Evolutionary conservation across 1,140 invertebrate species (phyloP).

Genomic region (Drosophila obscura): DNA sequence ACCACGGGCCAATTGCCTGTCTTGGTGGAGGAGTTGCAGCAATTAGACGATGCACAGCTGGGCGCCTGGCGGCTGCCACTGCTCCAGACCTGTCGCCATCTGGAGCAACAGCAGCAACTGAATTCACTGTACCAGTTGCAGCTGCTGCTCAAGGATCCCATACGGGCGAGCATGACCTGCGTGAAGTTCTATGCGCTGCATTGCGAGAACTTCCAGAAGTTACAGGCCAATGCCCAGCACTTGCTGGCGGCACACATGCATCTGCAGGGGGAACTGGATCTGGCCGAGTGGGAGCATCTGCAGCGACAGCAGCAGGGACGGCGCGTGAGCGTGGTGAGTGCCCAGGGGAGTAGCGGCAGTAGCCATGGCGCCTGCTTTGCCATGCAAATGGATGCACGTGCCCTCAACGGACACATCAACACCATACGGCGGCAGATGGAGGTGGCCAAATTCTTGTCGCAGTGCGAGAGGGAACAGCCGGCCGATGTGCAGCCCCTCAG

Average conservation of each 20-base stretch:
- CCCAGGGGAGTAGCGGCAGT: background rate
- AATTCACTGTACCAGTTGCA: conserved; percentile 89
- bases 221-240: conserved; percentile 85
- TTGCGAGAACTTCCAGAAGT: conserved; percentile 85
- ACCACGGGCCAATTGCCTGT: conserved; percentile 86
- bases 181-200: conserved; percentile 88
- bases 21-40: conserved; percentile 86
- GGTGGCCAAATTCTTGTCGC: conserved; percentile 87
- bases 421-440: conserved; percentile 89
- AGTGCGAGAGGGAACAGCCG: conserved; percentile 85
- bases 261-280: conserved; percentile 84
- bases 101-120: conserved; percentile 87
- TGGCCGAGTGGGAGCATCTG: conserved; percentile 77
- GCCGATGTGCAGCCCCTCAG: conserved; percentile 77
- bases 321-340: conserved; percentile 48
- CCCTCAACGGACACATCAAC: conserved; percentile 89
- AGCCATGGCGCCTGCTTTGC: conserved; percentile 82
- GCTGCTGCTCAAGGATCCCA: conserved; percentile 87
- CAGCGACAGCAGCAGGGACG: conserved; percentile 56
- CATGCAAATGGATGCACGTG: conserved; percentile 88
- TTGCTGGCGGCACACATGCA: conserved; percentile 87
- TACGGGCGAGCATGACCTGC: conserved; percentile 90
- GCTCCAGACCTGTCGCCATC: conserved; percentile 87
- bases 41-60: conserved; percentile 86
- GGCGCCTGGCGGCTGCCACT: conserved; percentile 88